Evolutionary conservation across 2,113 vertebrate genomes (phyloP).

Genomic region (Lanius ludovicianus): DNA sequence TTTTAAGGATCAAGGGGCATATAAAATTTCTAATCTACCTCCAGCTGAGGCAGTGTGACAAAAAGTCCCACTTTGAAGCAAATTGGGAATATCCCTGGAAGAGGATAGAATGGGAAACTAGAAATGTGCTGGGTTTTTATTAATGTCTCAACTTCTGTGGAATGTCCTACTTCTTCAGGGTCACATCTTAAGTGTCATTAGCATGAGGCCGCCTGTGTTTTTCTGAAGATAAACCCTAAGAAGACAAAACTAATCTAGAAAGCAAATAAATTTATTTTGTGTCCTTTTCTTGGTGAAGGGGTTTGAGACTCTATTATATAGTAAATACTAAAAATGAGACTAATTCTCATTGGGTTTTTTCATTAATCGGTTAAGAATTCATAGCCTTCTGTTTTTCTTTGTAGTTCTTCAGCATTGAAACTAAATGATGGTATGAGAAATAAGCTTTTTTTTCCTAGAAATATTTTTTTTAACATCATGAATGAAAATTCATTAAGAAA

Average conservation of each 20-base stretch:
- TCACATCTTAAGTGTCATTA: not conserved
- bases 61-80: constrained; percentile 1
- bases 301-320: not conserved
- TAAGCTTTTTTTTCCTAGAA: not conserved
- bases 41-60: not conserved
- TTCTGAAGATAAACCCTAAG: not conserved
- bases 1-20: constrained; percentile 4
- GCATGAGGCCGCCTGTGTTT: not conserved
- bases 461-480: not conserved
- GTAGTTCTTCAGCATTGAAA: not conserved
- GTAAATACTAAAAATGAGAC: not conserved
- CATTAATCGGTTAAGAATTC: not conserved
- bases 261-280: not conserved
- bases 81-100: not conserved
- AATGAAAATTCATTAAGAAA: not conserved
- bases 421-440: not conserved
- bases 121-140: not conserved
- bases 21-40: constrained; percentile 4
- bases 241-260: not conserved
- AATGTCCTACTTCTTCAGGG: not conserved
- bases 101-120: not conserved
- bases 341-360: not conserved
- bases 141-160: not conserved
- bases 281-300: not conserved
- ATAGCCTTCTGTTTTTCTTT: not conserved